Base-by-base conservation (phyloP, 2,113 vertebrate species). In the Bubo blakistoni region DNA sequence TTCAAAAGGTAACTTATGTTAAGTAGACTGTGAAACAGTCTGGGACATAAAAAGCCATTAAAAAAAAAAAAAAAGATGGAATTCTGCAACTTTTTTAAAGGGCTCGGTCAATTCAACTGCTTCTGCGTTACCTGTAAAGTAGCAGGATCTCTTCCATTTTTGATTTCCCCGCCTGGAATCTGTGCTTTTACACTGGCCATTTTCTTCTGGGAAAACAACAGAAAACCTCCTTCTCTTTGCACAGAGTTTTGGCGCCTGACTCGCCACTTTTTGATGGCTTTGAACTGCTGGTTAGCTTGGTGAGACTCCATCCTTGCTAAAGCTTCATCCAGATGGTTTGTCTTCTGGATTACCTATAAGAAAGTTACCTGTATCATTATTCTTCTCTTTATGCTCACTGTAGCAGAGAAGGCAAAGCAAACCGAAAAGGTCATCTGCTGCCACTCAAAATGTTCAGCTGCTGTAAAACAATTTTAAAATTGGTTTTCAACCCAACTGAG, bases 131-230 rank as follows among this genome's bases (percentile, higher is more conserved):
- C 99, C 99, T 99, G 97, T 13, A 97, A 83, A 20, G 97, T 95
- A 30, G 95, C 97, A 4, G 81, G 66, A n/a, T 98, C 96, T 93
- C 99, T 98, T 67, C 98, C 98, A 3, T 97, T 95, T 47, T 81
- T 72, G 5, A 93, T 63, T 4, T 54, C 65, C 18, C 78, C 91
- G 9, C 52, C 77, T 16, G 96, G 79, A 73, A 79, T 73, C 25
- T 97, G 94, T 22, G 96, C 93, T 87, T 98, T 99, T 38, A 98
- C 85, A 46, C 98, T 96, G 8, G 98, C 97, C 96, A 98, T 57
- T 66, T 99, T 98, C 97, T 99, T 99, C 94, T 98, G 98, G 26
- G 99, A 99, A 92, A 98, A 99, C 55, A 98, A 94, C 81, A 99
- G 92, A 96, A 99, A 99, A 51, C 98, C 98, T 20, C 99, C 99